These are phyloP conservation scores for Tuberolachnus salignus DNA, from an alignment of 2,888 invertebrate species.

Conservation along the genomic window DNA sequence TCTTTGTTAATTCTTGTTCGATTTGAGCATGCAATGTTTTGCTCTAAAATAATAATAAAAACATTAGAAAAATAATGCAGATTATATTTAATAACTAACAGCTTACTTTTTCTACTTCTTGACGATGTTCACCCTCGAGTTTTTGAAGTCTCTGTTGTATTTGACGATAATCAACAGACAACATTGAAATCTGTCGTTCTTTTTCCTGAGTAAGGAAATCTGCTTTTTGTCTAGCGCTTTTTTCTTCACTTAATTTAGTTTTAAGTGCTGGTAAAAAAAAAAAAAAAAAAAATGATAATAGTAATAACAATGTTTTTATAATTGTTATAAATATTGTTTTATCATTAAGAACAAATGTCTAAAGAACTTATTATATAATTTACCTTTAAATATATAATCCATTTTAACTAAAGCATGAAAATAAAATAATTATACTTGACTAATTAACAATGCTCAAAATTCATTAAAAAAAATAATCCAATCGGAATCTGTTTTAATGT, in stretches of 20 bases:
- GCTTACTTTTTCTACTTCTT: conserved; percentile 80
- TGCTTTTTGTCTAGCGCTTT: conserved; percentile 81
- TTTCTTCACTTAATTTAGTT: conserved; percentile 89
- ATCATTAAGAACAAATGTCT: not conserved
- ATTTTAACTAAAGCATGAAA: conserved; percentile 62
- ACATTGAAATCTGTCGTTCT: conserved; percentile 92
- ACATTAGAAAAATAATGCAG: conserved; percentile 5
- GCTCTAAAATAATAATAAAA: conserved; percentile 65
- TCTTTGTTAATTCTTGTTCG: conserved; percentile 89
- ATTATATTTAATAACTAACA: not conserved
- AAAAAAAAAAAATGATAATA: conserved; percentile 24
- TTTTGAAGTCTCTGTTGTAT: conserved; percentile 88
- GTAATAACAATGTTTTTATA: conserved; percentile 29
- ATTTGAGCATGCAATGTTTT: conserved; percentile 82
- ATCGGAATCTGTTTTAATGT: no score
- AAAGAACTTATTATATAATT: not conserved
- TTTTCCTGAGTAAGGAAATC: conserved; percentile 89
- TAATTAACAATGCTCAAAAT: conserved; percentile 14
- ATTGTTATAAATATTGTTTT: not conserved
- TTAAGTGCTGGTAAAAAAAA: conserved; percentile 67
- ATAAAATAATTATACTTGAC: conserved; percentile 38
- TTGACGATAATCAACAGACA: conserved; percentile 93
- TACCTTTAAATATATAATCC: conserved; percentile 73
- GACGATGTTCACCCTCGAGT: conserved; percentile 87
- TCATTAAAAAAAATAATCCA: not conserved